A percentile compares a stretch with the other conserved stretches of the same genome.
Conservation (phyloP, 2,113 vertebrate genomes). For the Ibidorhyncha struthersii region DNA sequence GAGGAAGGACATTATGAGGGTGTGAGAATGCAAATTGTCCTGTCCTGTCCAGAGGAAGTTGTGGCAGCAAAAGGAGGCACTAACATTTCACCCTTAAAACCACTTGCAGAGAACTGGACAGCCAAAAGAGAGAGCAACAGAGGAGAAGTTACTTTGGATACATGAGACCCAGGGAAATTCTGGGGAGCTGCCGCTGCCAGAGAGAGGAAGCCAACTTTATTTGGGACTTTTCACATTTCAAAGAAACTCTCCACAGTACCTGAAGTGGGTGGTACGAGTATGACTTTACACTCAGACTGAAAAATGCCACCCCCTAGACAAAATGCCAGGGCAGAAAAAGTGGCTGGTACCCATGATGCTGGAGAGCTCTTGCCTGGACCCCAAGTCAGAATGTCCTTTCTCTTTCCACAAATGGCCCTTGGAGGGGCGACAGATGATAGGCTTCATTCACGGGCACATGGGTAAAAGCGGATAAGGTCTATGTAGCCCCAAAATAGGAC, state of each 20-base stretch:
- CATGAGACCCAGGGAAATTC: constrained; percentile 7
- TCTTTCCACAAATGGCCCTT: neutral
- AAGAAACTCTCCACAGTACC: neutral
- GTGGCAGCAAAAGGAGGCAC: neutral
- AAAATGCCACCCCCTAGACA: neutral
- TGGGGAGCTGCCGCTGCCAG: neutral
- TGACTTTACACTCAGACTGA: neutral
- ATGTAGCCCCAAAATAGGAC: neutral
- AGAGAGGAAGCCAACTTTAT: neutral
- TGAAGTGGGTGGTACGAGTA: neutral
- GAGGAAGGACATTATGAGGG: neutral
- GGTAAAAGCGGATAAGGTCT: neutral
- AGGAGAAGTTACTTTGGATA: constrained; percentile 1
- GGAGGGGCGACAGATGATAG: neutral
- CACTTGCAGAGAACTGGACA: neutral
- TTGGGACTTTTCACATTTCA: constrained; percentile 15
- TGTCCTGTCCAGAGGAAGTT: neutral
- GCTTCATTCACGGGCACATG: neutral
- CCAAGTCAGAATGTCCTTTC: neutral
- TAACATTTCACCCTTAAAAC: neutral
- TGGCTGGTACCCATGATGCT: fast-evolving
- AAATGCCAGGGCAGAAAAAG: neutral
- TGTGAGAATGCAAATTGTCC: neutral
- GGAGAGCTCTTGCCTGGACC: neutral
- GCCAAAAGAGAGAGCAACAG: neutral